Conservation (phyloP, 2,888 invertebrate species). For the Gibbula magus region DNA sequence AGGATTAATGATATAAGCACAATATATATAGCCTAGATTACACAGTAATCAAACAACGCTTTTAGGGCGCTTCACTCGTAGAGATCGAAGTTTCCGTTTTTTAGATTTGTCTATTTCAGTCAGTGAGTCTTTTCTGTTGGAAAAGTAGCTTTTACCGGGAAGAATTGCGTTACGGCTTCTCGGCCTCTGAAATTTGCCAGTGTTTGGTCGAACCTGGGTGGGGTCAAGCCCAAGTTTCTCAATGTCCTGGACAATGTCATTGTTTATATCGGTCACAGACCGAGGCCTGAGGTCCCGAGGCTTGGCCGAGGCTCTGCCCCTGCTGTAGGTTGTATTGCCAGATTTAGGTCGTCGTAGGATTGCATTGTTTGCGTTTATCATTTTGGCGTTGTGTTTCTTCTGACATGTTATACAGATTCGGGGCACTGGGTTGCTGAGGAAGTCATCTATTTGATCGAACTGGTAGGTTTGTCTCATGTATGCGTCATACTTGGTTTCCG, state of each 20-base stretch:
- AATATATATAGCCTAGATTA: too few relatives aligned
- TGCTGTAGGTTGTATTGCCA: constrained; percentile 54
- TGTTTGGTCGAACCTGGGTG: constrained; percentile 42
- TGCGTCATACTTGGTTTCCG: constrained; percentile 59
- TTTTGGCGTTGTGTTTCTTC: constrained; percentile 55
- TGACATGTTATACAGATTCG: constrained; percentile 60
- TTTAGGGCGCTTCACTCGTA: constrained; percentile 35
- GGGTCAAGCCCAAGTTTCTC: constrained; percentile 62
- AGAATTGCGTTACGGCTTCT: constrained; percentile 55
- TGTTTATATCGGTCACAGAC: constrained; percentile 43
- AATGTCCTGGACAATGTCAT: constrained; percentile 51
- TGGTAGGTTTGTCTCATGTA: constrained; percentile 55
- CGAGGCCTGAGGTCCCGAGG: constrained; percentile 54
- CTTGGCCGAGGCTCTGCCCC: constrained; percentile 53
- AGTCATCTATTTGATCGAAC: constrained; percentile 37
- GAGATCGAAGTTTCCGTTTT: constrained; percentile 30
- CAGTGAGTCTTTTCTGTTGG: constrained; percentile 62
- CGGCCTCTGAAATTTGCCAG: constrained; percentile 46
- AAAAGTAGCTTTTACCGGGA: constrained; percentile 62
- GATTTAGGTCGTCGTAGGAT: constrained; percentile 59
- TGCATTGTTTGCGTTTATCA: constrained; percentile 63
- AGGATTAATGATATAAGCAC: too few relatives aligned
- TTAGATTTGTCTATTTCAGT: constrained; percentile 49
- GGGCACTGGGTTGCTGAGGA: constrained; percentile 43
- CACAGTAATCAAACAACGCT: constrained; percentile 9